Conservation (phyloP, 2,797 vertebrate species). For the Gastrophryne carolinensis region DNA sequence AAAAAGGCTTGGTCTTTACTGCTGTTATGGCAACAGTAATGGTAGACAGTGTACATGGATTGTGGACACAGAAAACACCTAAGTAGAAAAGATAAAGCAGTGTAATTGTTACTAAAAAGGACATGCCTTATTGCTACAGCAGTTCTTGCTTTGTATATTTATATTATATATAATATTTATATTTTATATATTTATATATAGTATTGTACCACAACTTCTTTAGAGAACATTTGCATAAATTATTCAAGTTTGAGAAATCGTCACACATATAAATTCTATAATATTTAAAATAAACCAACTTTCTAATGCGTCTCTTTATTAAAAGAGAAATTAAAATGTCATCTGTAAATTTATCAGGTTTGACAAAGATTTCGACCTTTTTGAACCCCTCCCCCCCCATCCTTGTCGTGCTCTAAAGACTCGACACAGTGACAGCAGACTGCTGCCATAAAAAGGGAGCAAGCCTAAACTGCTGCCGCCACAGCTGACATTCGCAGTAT, state of each 20-base stretch:
- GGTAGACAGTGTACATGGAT: conserved; percentile 66
- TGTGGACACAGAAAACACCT: conserved; percentile 67
- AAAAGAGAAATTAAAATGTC: conserved; percentile 82
- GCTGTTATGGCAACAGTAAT: conserved; percentile 68
- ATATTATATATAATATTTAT: conserved; percentile 41
- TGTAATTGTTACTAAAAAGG: conserved; percentile 73
- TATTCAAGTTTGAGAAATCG: conserved; percentile 70
- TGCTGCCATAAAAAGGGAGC: conserved; percentile 61
- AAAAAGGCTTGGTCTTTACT: conserved; percentile 64
- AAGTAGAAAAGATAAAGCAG: conserved; percentile 66
- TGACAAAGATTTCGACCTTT: conserved; percentile 65
- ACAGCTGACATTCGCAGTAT: conserved; percentile 76
- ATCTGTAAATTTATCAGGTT: conserved; percentile 82
- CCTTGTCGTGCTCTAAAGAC: conserved; percentile 60
- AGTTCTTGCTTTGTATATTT: conserved; percentile 62
- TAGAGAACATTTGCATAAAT: conserved; percentile 69
- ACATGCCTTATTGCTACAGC: conserved; percentile 70
- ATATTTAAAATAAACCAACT: conserved; percentile 75
- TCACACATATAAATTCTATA: conserved; percentile 66
- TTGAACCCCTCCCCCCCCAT: too few relatives aligned
- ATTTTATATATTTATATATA: conserved; percentile 55
- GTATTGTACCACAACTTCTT: conserved; percentile 64
- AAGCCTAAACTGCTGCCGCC: neutral
- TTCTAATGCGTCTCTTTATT: conserved; percentile 89
- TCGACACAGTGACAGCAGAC: conserved; percentile 68